Evolutionary conservation across 2,888 invertebrate species (phyloP), one percentile per base, ranked within the genome.

Genomic region (Lymantria monacha): DNA sequence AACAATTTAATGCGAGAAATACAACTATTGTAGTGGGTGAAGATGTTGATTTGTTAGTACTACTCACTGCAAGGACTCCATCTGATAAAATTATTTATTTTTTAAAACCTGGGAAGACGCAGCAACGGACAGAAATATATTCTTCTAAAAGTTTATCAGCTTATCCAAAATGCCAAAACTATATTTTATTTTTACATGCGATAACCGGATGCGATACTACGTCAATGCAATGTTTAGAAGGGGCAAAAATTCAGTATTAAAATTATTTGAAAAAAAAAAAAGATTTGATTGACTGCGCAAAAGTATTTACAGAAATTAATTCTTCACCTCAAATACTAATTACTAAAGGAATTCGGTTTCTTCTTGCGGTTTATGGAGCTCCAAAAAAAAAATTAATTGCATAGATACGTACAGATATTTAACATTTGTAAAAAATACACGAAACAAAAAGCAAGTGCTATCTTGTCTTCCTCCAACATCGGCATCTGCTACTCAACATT

Each of bases 111-210:
- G 50, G 47, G 31, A 59, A 49, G 30, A 30, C 46, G 12, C 49
- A 54, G 30, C 37, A 42, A 30, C 51, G 10, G 12, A 43, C 52
- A 42, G 37, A 55, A 55, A 55, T 55, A 50, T 60, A 49, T 50
- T 59, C 53, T 40, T 59, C 55, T 14, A 44, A 54, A 51, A 57
- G 51, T 55, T 44, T 57, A 55, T 49, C 53, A 15, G 40, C 51
- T 45, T 57, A 47, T 55, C 37, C 51, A 46, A 48, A 51, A 44
- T 57, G 48, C 36, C 45, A 44, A 44, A 49, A 49, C 41, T 38
- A 15, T 51, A 43, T 56, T 41, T 47, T 51, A 49, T 53, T 53
- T 49, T 45, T 57, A 47, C 51, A 56, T 43, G 46, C 56, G 22
- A 46, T 50, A 43, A 50, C 48, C 33, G 48, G 53, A 11, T 56